Percentiles rank a stretch among this genome's conserved stretches.
Evolutionary conservation across 2,113 vertebrate species (phyloP).

Genomic region (Beaufortia kweichowensis): DNA sequence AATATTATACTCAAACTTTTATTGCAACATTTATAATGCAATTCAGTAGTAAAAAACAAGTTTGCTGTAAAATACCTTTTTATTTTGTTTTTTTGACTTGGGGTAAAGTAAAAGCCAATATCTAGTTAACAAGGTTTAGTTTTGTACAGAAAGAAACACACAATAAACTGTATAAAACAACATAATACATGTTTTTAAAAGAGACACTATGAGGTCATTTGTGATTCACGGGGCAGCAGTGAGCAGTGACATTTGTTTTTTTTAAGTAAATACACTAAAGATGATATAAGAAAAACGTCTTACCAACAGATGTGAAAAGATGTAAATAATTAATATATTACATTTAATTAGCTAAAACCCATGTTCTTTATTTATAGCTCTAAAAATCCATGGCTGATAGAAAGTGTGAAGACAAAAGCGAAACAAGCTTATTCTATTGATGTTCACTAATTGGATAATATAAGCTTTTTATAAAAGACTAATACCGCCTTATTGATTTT

Average conservation of each 20-base stretch:
- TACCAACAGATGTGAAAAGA: not conserved
- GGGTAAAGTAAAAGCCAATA: too few species aligned
- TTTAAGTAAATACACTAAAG: not conserved
- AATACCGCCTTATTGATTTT: not conserved
- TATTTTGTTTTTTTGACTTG: too few species aligned
- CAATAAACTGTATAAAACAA: too few species aligned
- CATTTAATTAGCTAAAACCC: not conserved
- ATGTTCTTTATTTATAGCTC: not conserved
- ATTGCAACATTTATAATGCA: too few species aligned
- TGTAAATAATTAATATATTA: not conserved
- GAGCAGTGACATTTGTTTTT: not conserved
- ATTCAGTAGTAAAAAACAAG: too few species aligned
- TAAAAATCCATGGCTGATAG: not conserved
- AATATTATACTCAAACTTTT: too few species aligned
- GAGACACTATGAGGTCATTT: not conserved
- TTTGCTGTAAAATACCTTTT: too few species aligned
- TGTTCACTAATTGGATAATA: conserved; percentile 21
- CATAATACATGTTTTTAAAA: not conserved
- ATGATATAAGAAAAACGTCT: not conserved
- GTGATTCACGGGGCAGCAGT: not conserved
- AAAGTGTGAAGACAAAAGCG: not conserved
- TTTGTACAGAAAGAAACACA: too few species aligned
- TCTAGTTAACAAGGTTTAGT: too few species aligned
- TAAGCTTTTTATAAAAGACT: conserved; percentile 10
- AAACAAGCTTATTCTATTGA: not conserved